A percentile compares a stretch with the other conserved stretches of the same genome.
These are phyloP conservation scores for Pachliopta kotzebuea DNA, from an alignment of 2,888 invertebrate genomes.

Conservation along the genomic window DNA sequence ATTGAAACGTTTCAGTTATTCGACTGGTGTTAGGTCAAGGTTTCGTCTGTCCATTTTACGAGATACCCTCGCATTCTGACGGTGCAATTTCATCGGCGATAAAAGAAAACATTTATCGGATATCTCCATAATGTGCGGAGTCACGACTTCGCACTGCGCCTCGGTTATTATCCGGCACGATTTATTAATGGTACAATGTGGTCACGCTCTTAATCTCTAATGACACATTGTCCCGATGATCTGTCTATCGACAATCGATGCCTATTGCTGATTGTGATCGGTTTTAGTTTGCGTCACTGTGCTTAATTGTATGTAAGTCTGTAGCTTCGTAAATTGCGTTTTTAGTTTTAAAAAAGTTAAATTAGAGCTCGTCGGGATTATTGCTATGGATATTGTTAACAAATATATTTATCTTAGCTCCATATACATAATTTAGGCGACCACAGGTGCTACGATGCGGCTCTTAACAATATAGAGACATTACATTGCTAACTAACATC, in stretches of 20 bases:
- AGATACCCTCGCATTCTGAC: slow-evolving; percentile 1
- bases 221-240: slow-evolving; percentile 25
- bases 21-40: slow-evolving; percentile 23
- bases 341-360: too few species aligned
- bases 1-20: slow-evolving; percentile 11
- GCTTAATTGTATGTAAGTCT: too few species aligned
- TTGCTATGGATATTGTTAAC: too few species aligned
- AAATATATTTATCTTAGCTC: too few species aligned
- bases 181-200: slow-evolving; percentile 16
- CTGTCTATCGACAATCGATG: slow-evolving; percentile 9
- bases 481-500: too few species aligned
- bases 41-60: slow-evolving; percentile 5
- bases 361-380: too few species aligned
- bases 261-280: slow-evolving; percentile 9
- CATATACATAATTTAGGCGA: too few species aligned
- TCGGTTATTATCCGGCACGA: slow-evolving; percentile 15
- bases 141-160: slow-evolving; percentile 18
- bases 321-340: too few species aligned
- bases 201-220: slow-evolving; percentile 25
- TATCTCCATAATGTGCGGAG: slow-evolving; percentile 10
- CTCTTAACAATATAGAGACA: too few species aligned
- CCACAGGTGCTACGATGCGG: too few species aligned
- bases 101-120: slow-evolving; percentile 18
- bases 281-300: slow-evolving; percentile 6
- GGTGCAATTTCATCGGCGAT: slow-evolving; percentile 7